Conservation (phyloP, 2,113 vertebrate species). For the Podilymbus podiceps region DNA sequence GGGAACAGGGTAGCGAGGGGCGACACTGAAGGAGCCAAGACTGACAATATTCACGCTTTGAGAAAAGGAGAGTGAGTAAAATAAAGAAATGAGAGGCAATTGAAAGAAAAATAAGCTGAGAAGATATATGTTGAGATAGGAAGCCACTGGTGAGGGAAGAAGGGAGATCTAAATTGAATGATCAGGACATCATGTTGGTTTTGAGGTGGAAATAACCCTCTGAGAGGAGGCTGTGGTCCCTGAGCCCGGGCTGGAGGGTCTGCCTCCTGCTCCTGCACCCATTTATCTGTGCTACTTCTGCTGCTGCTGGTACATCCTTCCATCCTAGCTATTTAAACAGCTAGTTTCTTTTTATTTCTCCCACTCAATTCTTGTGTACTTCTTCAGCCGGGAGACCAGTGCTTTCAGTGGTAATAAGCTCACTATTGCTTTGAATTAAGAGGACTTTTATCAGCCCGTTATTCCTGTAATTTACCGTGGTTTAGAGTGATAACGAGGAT, state of each 20-base stretch:
- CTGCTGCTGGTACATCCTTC: background rate
- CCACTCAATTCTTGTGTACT: background rate
- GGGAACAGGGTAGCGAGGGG: background rate
- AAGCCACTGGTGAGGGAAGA: background rate
- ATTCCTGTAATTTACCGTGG: background rate
- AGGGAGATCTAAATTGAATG: background rate
- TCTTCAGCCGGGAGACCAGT: background rate
- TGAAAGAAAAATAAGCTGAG: background rate
- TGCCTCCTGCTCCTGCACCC: background rate
- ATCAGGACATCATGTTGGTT: background rate
- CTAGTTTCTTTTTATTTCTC: background rate
- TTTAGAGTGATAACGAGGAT: conserved; percentile 45
- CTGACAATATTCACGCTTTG: background rate
- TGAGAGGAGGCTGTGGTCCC: background rate
- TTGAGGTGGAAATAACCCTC: background rate
- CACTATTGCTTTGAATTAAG: background rate
- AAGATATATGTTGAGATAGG: background rate
- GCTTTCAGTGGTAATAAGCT: background rate
- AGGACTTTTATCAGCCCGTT: background rate
- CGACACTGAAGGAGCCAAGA: background rate
- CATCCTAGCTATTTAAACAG: background rate
- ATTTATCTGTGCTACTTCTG: background rate
- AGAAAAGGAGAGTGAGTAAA: background rate
- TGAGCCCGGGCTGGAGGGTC: background rate
- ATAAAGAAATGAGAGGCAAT: background rate